Evolutionary conservation across 2,113 vertebrate genomes (phyloP), one percentile per base, ranked within the genome.

Genomic region (Pteropus alecto): DNA sequence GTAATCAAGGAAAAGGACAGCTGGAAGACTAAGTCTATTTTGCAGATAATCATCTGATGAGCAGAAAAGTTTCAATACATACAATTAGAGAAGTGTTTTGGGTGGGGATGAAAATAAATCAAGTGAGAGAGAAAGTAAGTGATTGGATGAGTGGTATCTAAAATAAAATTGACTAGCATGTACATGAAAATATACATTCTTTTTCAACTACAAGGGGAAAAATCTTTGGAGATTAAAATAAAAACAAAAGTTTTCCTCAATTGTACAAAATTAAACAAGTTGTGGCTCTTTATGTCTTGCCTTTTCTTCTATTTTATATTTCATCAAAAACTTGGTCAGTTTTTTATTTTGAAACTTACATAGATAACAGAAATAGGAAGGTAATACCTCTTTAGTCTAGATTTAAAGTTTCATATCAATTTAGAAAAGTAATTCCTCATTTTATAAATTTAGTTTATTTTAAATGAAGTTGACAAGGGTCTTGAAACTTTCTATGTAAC

Each of bases 331-430:
- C 14, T 78, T 1, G 22, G 9, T 24, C 46, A 89, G 19, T 14
- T 74, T 90, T 94, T 90, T 30, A 60, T 74, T 90, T 94, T 90
- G 41, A 65, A 87, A 94, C 18, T 87, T 58, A 67, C 12, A 38
- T 63, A 85, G 33, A 16, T 82, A 84, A 54, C 3, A 90, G 71
- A 79, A 93, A 96, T n/a, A 83, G 28, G 24, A 90, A 89, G 83
- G 15, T 65, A 81, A 71, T 58, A 22, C 0, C 28, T 9, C 18
- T 90, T 94, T 93, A 46, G 33, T 76, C 33, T 71, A 94, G 56
- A 79, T 58, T 78, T 85, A 93, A 94, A 87, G 38, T 96, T 94
- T 96, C 30, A 71, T 46, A 67, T 41, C 33, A 79, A 81, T 3
- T 84, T 87, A 84, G 33, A 87, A 63, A 54, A 70, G 41, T 90